Base-by-base conservation (phyloP, 2,113 vertebrate species). In the Tor tambroides region DNA sequence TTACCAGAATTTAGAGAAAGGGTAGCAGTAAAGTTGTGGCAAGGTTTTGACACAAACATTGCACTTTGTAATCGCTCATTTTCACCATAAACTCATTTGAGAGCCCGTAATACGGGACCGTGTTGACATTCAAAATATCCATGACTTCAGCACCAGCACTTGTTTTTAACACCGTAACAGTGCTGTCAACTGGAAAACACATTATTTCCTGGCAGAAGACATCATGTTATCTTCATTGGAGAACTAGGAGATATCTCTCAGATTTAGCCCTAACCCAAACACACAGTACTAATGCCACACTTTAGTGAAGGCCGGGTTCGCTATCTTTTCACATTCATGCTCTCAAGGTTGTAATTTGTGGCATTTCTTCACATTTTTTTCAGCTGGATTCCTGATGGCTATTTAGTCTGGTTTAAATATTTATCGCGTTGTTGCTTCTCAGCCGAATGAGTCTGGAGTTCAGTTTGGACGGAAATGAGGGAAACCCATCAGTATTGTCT, bases 271-370 rank as follows among this genome's bases (percentile, higher is more conserved):
- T 54, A 84, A 74, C 82, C 82, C 82, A 84, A 84, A 84, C 69
- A 83, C 28, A 71, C 3, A 0, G 19, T 17, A 32, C 80, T 49
- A 80, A 80, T 59, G 32, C 30, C 54, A 56, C 49, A 32, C 23
- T 84, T 74, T 74, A 41, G 3, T 2, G 84, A 88, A 88, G 87
- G 80, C 75, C 76, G 6, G 5, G 11, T 71, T 17, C 5, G 49
- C 67, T 87, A 89, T 87, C 88, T 79, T 72, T 87, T 67, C 80
- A 80, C 71, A n/a, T 74, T 71, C 41, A 63, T 59, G n/a, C 35
- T 80, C 51, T 61, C 83, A 87, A 85, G 88, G 83, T 59, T 86
- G 77, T 54, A 77, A 83, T 89, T 65, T 67, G 79, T 87, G 86
- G 41, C 72, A 35, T 87, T 85, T 69, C 79, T 86, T 84, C 19